Evolutionary conservation across 2,797 vertebrate genomes (phyloP).

Genomic region (Pseudomugil gertrudae): DNA sequence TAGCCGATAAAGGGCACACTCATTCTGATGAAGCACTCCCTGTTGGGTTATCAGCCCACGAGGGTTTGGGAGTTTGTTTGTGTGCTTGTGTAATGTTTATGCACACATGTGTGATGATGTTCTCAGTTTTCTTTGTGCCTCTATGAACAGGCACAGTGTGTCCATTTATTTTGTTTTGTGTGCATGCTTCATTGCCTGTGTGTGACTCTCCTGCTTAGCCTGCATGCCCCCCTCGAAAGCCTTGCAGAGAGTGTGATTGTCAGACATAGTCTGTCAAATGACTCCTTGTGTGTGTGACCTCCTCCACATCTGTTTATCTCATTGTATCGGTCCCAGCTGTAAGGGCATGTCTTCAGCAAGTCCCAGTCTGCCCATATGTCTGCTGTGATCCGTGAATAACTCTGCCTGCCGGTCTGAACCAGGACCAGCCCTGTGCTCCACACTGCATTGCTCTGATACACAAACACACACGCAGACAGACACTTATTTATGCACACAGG

Average conservation of each 20-base stretch:
- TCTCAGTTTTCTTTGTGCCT: background rate
- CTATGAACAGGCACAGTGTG: background rate
- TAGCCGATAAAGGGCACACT: conserved; percentile 54
- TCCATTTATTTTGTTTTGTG: conserved; percentile 3
- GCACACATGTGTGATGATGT: conserved; percentile 13
- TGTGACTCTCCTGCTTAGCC: background rate
- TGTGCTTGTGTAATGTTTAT: conserved; percentile 14
- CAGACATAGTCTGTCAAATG: conserved; percentile 46
- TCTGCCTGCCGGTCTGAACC: conserved; percentile 73
- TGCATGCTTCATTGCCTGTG: background rate
- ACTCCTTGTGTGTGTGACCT: conserved; percentile 45
- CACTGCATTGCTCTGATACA: conserved; percentile 49
- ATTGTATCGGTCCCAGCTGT: conserved; percentile 74
- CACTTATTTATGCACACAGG: conserved; percentile 66
- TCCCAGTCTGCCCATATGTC: conserved; percentile 79
- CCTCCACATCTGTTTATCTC: conserved; percentile 76
- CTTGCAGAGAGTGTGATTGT: conserved; percentile 17
- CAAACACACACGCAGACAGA: conserved; percentile 27
- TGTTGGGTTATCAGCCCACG: conserved; percentile 46
- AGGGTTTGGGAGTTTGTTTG: conserved; percentile 38
- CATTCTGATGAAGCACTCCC: conserved; percentile 64
- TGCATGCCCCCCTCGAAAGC: conserved; percentile 14
- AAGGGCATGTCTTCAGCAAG: conserved; percentile 68
- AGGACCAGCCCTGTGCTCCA: conserved; percentile 53
- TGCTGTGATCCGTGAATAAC: conserved; percentile 82